Conservation (phyloP, 2,113 vertebrate genomes). For the Pantherophis guttatus region DNA sequence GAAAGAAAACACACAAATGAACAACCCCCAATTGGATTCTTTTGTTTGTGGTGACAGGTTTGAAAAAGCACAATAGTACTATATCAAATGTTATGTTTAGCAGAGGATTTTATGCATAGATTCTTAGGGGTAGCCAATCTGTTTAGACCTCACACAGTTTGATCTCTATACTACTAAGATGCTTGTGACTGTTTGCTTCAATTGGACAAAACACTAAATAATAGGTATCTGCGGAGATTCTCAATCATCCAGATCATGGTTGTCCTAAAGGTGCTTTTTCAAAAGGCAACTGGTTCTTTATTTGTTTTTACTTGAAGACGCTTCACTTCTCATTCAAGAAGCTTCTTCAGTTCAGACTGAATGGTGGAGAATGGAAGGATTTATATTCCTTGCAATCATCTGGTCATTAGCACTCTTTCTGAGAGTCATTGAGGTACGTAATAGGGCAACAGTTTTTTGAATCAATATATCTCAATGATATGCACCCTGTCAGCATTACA, state of each 20-base stretch:
- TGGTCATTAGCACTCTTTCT: background rate
- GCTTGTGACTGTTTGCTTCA: background rate
- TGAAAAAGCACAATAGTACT: background rate
- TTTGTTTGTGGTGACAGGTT: slow-evolving; percentile 20
- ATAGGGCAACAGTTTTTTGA: background rate
- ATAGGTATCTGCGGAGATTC: background rate
- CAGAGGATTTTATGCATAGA: slow-evolving; percentile 15
- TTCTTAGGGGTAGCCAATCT: slow-evolving; percentile 28
- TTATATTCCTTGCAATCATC: background rate
- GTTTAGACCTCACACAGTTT: slow-evolving; percentile 33
- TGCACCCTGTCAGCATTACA: background rate
- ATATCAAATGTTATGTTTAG: slow-evolving; percentile 30
- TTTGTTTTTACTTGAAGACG: background rate
- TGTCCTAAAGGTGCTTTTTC: background rate
- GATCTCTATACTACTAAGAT: background rate
- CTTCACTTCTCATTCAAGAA: background rate
- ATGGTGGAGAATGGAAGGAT: background rate
- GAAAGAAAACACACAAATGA: slow-evolving; percentile 16
- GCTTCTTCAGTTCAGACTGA: background rate
- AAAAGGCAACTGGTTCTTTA: background rate
- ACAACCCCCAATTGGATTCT: slow-evolving; percentile 44
- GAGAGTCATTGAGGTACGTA: background rate
- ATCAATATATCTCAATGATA: background rate
- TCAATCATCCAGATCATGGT: background rate
- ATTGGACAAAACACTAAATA: background rate